A percentile compares a stretch with the other conserved stretches of the same genome.
Conservation (phyloP, 2,888 invertebrate genomes). For the Lacanobia oleracea region DNA sequence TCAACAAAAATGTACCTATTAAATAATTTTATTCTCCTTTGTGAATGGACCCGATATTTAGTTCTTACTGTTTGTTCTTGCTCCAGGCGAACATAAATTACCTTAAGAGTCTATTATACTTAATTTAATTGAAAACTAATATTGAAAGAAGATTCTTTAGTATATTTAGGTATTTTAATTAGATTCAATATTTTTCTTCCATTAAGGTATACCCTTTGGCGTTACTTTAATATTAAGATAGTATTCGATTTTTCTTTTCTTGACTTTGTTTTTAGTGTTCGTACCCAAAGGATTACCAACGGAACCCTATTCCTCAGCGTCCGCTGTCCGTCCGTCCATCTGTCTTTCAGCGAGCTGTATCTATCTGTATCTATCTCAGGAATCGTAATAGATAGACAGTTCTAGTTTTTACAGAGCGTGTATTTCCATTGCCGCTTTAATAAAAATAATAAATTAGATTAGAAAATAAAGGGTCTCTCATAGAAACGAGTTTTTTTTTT, state of each 20-base stretch:
- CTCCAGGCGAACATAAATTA: constrained; percentile 24
- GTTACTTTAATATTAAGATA: not conserved
- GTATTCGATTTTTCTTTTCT: not conserved
- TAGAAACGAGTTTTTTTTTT: too few species aligned
- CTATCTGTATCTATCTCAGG: too few species aligned
- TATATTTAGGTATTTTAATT: constrained; percentile 2
- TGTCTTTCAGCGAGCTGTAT: too few species aligned
- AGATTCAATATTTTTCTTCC: constrained; percentile 16
- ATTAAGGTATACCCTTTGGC: not conserved
- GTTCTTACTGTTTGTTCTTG: not conserved
- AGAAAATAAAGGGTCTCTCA: too few species aligned
- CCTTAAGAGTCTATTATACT: constrained; percentile 8
- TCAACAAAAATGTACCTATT: not conserved
- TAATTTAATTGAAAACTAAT: constrained; percentile 13
- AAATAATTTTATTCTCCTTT: constrained; percentile 6
- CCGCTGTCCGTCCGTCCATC: too few species aligned
- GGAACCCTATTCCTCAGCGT: too few species aligned
- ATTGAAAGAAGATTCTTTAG: constrained; percentile 5
- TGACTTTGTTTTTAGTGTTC: not conserved
- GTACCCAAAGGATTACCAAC: too few species aligned
- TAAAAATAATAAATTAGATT: too few species aligned
- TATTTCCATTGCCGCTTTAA: too few species aligned
- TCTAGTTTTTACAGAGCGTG: too few species aligned
- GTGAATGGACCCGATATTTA: not conserved
- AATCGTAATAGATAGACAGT: too few species aligned